A percentile compares a stretch with the other conserved stretches of the same genome.
Evolutionary conservation across 2,797 vertebrate species (phyloP).

Genomic region (Sebastes jordani): DNA sequence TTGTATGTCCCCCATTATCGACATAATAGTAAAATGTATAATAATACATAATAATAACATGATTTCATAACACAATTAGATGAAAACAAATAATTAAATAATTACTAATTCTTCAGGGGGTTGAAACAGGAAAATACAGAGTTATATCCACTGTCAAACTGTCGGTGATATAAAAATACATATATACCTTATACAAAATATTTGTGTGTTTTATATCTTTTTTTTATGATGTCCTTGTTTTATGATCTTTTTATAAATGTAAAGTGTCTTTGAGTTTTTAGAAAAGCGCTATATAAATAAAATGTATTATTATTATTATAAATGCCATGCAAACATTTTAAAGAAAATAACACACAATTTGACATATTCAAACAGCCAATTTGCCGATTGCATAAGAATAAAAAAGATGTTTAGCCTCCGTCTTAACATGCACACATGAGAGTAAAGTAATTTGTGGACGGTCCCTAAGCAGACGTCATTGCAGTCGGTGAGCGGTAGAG

Average conservation of each 20-base stretch:
- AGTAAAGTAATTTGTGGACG: constrained; percentile 43
- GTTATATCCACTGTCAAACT: neutral
- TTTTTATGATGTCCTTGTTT: too few relatives aligned
- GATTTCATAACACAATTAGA: too few relatives aligned
- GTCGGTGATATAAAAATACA: neutral
- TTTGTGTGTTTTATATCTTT: neutral
- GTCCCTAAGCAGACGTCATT: constrained; percentile 61
- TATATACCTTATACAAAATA: neutral
- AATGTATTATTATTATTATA: too few relatives aligned
- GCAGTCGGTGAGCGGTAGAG: constrained; percentile 8
- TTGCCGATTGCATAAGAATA: neutral
- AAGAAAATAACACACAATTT: neutral
- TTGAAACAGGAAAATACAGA: too few relatives aligned
- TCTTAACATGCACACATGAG: neutral
- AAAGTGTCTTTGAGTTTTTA: too few relatives aligned
- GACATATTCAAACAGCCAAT: neutral
- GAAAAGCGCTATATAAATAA: too few relatives aligned
- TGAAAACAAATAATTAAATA: too few relatives aligned
- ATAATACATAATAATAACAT: too few relatives aligned
- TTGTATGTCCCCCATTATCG: too few relatives aligned
- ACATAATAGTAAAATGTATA: too few relatives aligned
- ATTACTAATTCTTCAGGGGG: too few relatives aligned
- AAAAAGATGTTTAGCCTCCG: accelerated
- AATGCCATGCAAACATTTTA: neutral
- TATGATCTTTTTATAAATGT: too few relatives aligned